Evolutionary conservation across 2,797 vertebrate species (phyloP).

Genomic region (Hemitrygon akajei): DNA sequence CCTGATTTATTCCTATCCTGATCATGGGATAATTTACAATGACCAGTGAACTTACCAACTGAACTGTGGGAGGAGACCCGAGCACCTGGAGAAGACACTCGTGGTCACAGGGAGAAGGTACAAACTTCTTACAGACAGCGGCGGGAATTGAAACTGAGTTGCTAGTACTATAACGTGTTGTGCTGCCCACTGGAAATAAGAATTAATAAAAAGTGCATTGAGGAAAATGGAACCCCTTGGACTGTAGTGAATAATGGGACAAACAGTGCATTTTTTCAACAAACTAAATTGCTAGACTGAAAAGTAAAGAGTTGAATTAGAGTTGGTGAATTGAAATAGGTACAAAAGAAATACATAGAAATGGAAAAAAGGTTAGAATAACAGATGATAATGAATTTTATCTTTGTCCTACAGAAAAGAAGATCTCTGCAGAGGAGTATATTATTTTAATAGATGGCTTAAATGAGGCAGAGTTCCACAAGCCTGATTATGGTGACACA

Average conservation of each 20-base stretch:
- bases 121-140: too few species aligned
- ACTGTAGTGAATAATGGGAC: not conserved
- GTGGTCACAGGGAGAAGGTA: too few species aligned
- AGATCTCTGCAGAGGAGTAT: conserved; percentile 87
- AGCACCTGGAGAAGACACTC: too few species aligned
- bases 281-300: not conserved
- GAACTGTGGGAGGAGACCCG: too few species aligned
- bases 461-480: conserved; percentile 98
- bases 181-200: not conserved
- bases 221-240: not conserved
- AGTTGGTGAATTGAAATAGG: not conserved
- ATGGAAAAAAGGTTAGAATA: not conserved
- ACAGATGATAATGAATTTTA: conserved; percentile 31
- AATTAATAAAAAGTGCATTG: not conserved
- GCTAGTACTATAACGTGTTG: too few species aligned
- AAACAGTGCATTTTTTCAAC: not conserved
- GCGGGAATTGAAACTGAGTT: too few species aligned
- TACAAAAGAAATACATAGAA: not conserved
- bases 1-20: too few species aligned
- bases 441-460: conserved; percentile 91
- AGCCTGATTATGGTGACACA: conserved; percentile 96
- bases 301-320: not conserved
- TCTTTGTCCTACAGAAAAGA: conserved; percentile 68
- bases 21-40: too few species aligned
- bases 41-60: too few species aligned